These are phyloP conservation scores for Anhinga anhinga DNA, from an alignment of 2,113 vertebrate species.

Conservation along the genomic window DNA sequence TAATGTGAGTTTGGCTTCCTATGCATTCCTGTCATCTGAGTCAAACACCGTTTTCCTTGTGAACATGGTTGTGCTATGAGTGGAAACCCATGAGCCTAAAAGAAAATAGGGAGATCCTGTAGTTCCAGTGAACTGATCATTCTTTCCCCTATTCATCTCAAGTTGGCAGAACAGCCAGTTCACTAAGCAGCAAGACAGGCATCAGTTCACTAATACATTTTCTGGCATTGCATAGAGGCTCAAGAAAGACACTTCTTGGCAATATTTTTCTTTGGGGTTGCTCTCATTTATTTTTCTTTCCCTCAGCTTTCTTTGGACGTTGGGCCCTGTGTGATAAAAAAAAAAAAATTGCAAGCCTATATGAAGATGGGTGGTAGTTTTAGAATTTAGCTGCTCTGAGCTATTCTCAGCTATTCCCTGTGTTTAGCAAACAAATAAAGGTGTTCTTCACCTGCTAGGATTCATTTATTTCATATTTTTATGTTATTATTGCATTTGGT, in stretches of 20 bases:
- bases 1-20: background rate
- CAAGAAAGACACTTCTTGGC: background rate
- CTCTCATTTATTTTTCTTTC: background rate
- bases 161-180: conserved; percentile 41
- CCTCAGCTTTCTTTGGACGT: background rate
- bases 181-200: background rate
- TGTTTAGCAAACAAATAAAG: background rate
- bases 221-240: background rate
- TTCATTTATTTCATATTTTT: background rate
- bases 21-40: background rate
- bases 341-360: background rate
- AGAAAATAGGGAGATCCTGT: background rate
- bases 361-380: background rate
- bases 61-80: background rate
- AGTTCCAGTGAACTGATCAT: background rate
- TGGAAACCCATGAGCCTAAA: background rate
- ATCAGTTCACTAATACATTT: background rate
- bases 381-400: background rate
- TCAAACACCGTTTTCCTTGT: background rate
- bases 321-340: background rate
- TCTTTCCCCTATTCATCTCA: background rate
- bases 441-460: background rate
- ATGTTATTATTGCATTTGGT: background rate
- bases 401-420: background rate
- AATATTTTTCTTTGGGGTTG: background rate